Percentiles rank a stretch among this genome's conserved stretches.
phyloP scores from a whole-genome alignment of 1,140 invertebrate species.

The Procambarus virginalis region DNA sequence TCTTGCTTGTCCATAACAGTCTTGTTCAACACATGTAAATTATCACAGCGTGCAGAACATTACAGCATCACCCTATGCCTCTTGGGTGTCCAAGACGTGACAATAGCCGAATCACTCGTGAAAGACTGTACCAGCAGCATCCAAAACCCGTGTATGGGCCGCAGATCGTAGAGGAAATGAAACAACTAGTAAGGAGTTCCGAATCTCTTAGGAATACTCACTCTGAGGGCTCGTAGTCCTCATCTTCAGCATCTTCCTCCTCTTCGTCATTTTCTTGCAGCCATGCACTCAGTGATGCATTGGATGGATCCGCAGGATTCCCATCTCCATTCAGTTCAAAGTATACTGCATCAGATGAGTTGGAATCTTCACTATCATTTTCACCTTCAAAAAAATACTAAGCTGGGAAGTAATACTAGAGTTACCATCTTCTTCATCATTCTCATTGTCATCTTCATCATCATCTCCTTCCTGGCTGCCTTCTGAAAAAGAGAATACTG shows the following conservation, averaged over 20 bases:
- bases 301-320: slow-evolving; percentile 26
- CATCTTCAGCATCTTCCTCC: slow-evolving; percentile 41
- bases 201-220: not conserved
- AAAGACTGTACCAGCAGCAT: not conserved
- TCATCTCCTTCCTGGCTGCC: slow-evolving; percentile 25
- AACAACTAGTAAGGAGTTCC: too few relatives aligned
- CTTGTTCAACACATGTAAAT: not conserved
- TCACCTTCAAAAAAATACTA: too few relatives aligned
- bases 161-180: not conserved
- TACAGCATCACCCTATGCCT: too few relatives aligned
- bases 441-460: slow-evolving; percentile 5
- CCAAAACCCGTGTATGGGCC: not conserved
- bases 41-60: not conserved
- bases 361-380: slow-evolving; percentile 5
- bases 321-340: slow-evolving; percentile 74
- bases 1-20: not conserved
- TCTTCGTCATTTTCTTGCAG: slow-evolving; percentile 39
- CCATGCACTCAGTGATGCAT: slow-evolving; percentile 44
- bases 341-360: slow-evolving; percentile 64
- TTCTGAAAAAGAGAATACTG: not conserved
- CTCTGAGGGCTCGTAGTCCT: slow-evolving; percentile 37
- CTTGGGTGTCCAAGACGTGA: not conserved
- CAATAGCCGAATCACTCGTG: not conserved
- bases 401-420: not conserved
- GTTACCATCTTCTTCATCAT: slow-evolving; percentile 19